Conservation (phyloP, 2,888 invertebrate genomes). For the Drosophila cognata region DNA sequence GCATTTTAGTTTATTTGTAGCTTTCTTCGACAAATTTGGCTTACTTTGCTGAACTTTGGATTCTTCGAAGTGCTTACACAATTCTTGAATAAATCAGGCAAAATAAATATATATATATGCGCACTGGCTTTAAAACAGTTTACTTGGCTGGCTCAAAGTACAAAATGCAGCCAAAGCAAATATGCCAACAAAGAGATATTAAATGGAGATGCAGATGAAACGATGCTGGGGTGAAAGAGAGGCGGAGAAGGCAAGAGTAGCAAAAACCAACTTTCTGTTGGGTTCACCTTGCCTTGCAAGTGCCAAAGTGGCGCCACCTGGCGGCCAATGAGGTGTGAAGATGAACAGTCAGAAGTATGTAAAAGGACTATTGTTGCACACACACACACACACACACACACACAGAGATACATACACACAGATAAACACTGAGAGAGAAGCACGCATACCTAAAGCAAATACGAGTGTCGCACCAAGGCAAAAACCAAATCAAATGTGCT, state of each 20-base stretch:
- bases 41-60: background rate
- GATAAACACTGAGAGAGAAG: background rate
- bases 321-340: slow-evolving; percentile 77
- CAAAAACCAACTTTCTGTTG: slow-evolving; percentile 44
- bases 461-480: slow-evolving; percentile 55
- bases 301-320: slow-evolving; percentile 66
- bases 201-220: slow-evolving; percentile 21
- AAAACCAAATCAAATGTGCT: slow-evolving; percentile 76
- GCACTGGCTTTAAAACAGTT: slow-evolving; percentile 43
- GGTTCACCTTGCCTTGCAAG: slow-evolving; percentile 30
- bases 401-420: background rate
- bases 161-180: slow-evolving; percentile 45
- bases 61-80: slow-evolving; percentile 1
- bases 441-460: slow-evolving; percentile 59
- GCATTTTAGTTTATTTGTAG: background rate
- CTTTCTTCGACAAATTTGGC: background rate
- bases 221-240: background rate
- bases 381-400: slow-evolving; percentile 31
- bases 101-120: slow-evolving; percentile 32
- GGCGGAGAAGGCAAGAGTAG: background rate
- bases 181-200: slow-evolving; percentile 54
- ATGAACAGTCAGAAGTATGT: slow-evolving; percentile 79
- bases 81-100: slow-evolving; percentile 33
- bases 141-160: slow-evolving; percentile 37
- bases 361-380: slow-evolving; percentile 63